Evolutionary conservation across 2,797 vertebrate genomes (phyloP), one percentile per base, ranked within the genome.

Genomic region (Phrynocephalus forsythii): DNA sequence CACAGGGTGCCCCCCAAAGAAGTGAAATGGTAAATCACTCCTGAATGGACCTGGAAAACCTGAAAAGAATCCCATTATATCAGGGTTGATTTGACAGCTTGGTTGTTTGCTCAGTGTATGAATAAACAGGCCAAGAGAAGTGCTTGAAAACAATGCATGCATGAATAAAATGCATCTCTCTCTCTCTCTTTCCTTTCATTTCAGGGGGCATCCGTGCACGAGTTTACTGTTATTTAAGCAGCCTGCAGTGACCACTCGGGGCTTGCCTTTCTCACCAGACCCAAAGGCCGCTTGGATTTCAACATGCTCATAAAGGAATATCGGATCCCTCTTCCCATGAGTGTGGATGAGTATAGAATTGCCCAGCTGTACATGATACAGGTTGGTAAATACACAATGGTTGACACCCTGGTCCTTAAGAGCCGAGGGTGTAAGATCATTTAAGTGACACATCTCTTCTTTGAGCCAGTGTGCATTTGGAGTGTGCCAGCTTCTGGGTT

Each of bases 311-410:
- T 99, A 96, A 99, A 99, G 95, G 98, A 99, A 95, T 99, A 99
- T 93, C 98, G 98, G 72, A 99, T 99, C 95, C 98, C 98, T 90
- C 98, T 99, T 94, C 98, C 98, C 0, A 97, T 99, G 98, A 99
- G 98, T 18, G 98, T 99, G 97, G 99, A 99, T 84, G 99, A 99
- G 94, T 99, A 99, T 96, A 98, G 99, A 92, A 99, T 99, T 16
- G 99, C 99, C 2, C 99, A 99, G 97, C 98, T 99, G 86, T 99
- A 99, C 95, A 99, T 99, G 99, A 99, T 99, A 78, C 99, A 99
- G 99, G 98, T 99, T 94, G 96, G 97, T 66, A 73, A 28, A 79
- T 6, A 30, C 69, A 30, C 72, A n/a, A 1, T 44, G 73, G 69
- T 86, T 80, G 30, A 73, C 33, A 63, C n/a, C 20, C 22, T 72